Evolutionary conservation across 1,140 invertebrate species (phyloP).

Genomic region (Drosophila sp.): DNA sequence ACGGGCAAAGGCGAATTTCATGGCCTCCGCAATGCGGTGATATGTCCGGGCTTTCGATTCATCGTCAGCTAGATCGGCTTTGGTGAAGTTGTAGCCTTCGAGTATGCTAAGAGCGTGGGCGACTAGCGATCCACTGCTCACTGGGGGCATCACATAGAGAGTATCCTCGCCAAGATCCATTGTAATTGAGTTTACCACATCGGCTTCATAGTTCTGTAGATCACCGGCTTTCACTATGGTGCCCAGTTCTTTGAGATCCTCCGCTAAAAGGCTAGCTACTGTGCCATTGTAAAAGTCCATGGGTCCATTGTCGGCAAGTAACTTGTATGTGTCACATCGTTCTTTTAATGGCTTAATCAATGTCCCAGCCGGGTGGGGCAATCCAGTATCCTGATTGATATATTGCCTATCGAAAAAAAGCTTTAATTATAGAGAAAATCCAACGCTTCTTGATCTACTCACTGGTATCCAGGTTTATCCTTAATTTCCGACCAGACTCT

Average conservation of each 20-base stretch:
- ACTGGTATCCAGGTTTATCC: slow-evolving; percentile 47
- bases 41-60: slow-evolving; percentile 87
- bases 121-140: slow-evolving; percentile 91
- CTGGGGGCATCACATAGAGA: slow-evolving; percentile 89
- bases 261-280: slow-evolving; percentile 87
- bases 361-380: slow-evolving; percentile 86
- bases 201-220: slow-evolving; percentile 86
- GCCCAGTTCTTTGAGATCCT: slow-evolving; percentile 89
- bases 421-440: neutral
- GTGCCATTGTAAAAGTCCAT: slow-evolving; percentile 91
- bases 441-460: slow-evolving; percentile 24
- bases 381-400: slow-evolving; percentile 86
- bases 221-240: slow-evolving; percentile 90
- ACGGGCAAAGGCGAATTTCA: slow-evolving; percentile 95
- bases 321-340: slow-evolving; percentile 89
- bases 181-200: slow-evolving; percentile 82
- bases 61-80: slow-evolving; percentile 81
- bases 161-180: slow-evolving; percentile 84
- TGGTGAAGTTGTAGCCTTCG: slow-evolving; percentile 88
- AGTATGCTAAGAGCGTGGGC: slow-evolving; percentile 93
- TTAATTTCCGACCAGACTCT: slow-evolving; percentile 39
- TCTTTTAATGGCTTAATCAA: slow-evolving; percentile 86
- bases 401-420: slow-evolving; percentile 61
- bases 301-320: slow-evolving; percentile 89
- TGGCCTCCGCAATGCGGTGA: slow-evolving; percentile 94